Percentiles rank a stretch among this genome's conserved stretches.
phyloP scores from a whole-genome alignment of 2,113 vertebrate species.

The Alectura lathami region DNA sequence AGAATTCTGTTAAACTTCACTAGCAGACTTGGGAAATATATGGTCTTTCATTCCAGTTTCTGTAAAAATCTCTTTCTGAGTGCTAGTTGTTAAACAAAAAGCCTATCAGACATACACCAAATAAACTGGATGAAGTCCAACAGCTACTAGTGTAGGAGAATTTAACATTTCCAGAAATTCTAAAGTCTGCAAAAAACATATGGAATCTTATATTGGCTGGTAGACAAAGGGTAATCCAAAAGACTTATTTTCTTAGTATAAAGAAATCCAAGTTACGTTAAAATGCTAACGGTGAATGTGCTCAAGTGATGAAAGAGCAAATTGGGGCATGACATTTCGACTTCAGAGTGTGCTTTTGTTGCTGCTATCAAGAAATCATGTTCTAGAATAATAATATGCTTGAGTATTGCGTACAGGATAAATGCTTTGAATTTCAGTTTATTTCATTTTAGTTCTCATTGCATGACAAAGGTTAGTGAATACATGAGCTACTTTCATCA shows the following conservation, averaged over 20 bases:
- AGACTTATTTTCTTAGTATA: not conserved
- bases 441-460: not conserved
- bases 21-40: not conserved
- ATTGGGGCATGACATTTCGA: not conserved
- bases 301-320: not conserved
- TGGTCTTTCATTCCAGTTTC: not conserved
- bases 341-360: not conserved
- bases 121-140: not conserved
- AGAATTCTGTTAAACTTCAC: not conserved
- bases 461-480: not conserved
- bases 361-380: not conserved
- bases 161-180: not conserved
- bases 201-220: not conserved
- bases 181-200: not conserved
- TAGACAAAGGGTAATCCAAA: not conserved
- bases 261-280: not conserved
- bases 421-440: not conserved
- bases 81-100: not conserved
- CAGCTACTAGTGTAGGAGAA: not conserved
- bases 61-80: not conserved
- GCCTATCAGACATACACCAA: not conserved
- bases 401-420: not conserved
- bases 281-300: not conserved
- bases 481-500: not conserved
- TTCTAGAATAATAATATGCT: not conserved